Conservation (phyloP, 2,888 invertebrate genomes). For the Clivina fossor region DNA sequence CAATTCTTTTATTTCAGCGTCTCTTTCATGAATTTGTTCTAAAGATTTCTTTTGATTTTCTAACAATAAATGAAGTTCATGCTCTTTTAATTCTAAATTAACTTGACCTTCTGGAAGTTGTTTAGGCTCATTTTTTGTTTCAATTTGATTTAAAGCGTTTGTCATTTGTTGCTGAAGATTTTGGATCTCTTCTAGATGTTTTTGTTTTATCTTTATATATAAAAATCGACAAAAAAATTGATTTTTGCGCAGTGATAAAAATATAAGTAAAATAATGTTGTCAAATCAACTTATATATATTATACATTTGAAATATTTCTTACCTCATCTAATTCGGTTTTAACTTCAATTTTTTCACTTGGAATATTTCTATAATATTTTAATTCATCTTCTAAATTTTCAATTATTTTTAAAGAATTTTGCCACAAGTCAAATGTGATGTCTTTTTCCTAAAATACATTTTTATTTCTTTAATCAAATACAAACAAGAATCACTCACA, state of each 20-base stretch:
- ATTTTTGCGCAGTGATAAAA: constrained; percentile 11
- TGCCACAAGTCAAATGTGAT: constrained; percentile 67
- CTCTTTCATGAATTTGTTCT: constrained; percentile 37
- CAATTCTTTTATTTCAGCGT: constrained; percentile 43
- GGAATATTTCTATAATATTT: constrained; percentile 55
- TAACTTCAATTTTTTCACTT: constrained; percentile 46
- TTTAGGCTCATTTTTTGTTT: constrained; percentile 41
- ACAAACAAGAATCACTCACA: no score
- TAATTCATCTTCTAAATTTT: constrained; percentile 67
- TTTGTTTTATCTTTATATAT: constrained; percentile 20
- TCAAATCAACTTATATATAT: background rate
- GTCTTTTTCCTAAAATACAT: constrained; percentile 62
- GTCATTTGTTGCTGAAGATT: constrained; percentile 43
- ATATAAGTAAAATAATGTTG: constrained; percentile 10
- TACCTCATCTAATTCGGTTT: constrained; percentile 46
- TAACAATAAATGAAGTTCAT: constrained; percentile 26
- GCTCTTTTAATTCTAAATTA: constrained; percentile 42
- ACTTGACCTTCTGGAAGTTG: no score
- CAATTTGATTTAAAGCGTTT: constrained; percentile 41
- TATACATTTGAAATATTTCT: constrained; percentile 8
- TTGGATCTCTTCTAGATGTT: constrained; percentile 38
- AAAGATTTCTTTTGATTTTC: constrained; percentile 11
- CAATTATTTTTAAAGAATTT: constrained; percentile 66
- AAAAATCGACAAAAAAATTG: constrained; percentile 10
- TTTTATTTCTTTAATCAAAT: no score